Conservation (phyloP, 2,113 vertebrate genomes). For the Pluvialis apricaria region DNA sequence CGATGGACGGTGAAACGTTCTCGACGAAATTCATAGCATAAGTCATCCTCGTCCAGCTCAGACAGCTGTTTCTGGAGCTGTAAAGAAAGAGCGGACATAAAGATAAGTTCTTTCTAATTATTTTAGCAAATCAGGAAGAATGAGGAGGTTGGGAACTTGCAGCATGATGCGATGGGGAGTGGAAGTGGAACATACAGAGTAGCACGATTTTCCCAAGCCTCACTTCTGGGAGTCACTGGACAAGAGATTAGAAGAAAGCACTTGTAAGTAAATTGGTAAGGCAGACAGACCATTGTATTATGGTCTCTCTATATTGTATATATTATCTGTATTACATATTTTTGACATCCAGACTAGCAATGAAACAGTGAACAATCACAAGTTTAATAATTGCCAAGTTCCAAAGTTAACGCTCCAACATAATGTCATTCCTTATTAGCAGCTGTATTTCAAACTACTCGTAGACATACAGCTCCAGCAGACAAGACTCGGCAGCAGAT, state of each 20-base stretch:
- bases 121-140: neutral
- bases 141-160: neutral
- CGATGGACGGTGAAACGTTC: conserved; percentile 96
- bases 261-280: neutral
- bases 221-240: neutral
- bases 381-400: neutral
- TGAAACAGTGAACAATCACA: neutral
- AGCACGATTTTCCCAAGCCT: neutral
- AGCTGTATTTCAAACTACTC: neutral
- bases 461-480: neutral
- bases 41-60: conserved; percentile 94
- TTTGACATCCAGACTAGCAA: neutral
- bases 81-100: neutral
- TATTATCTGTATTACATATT: neutral
- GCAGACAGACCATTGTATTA: neutral
- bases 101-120: neutral
- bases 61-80: conserved; percentile 97
- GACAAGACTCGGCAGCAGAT: neutral
- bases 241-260: neutral
- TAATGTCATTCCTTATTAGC: neutral
- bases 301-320: neutral
- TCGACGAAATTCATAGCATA: conserved; percentile 96
- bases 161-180: neutral
- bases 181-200: neutral
- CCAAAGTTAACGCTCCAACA: neutral